A percentile compares a stretch with the other conserved stretches of the same genome.
These are phyloP conservation scores for Lycocorax pyrrhopterus DNA, from an alignment of 2,113 vertebrate genomes.

Conservation along the genomic window DNA sequence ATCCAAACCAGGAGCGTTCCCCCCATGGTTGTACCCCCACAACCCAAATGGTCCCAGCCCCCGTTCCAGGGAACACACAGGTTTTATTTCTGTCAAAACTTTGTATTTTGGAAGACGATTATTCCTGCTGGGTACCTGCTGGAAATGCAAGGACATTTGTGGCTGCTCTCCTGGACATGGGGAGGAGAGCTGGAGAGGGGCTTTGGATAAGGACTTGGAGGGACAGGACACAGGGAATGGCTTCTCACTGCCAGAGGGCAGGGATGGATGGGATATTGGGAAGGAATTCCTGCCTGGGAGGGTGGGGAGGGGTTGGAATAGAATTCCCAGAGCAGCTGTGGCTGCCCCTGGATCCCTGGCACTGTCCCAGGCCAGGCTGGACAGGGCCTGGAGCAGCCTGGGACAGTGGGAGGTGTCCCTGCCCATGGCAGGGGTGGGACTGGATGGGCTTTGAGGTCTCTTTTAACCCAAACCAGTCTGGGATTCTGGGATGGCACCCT, in stretches of 20 bases:
- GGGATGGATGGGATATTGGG: background rate
- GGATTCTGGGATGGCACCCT: background rate
- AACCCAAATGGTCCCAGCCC: background rate
- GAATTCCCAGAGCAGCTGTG: background rate
- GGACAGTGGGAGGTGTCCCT: background rate
- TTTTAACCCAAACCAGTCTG: background rate
- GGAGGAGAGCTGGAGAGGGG: background rate
- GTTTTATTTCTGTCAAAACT: background rate
- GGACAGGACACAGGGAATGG: background rate
- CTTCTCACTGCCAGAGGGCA: background rate
- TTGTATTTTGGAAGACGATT: background rate
- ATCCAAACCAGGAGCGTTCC: background rate
- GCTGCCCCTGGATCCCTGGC: background rate
- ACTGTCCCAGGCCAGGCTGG: background rate
- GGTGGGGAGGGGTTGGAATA: background rate
- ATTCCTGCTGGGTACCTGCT: background rate
- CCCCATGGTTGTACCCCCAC: accelerated
- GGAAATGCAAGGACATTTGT: background rate
- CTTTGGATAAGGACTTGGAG: background rate
- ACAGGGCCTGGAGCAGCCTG: background rate
- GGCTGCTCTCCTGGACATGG: background rate
- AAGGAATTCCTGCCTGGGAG: background rate
- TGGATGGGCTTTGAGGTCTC: background rate
- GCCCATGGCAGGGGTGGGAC: background rate
- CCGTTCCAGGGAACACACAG: background rate